A percentile compares a stretch with the other conserved stretches of the same genome.
Evolutionary conservation across 2,888 invertebrate species (phyloP).

Genomic region (Scaptomyza polygonia): DNA sequence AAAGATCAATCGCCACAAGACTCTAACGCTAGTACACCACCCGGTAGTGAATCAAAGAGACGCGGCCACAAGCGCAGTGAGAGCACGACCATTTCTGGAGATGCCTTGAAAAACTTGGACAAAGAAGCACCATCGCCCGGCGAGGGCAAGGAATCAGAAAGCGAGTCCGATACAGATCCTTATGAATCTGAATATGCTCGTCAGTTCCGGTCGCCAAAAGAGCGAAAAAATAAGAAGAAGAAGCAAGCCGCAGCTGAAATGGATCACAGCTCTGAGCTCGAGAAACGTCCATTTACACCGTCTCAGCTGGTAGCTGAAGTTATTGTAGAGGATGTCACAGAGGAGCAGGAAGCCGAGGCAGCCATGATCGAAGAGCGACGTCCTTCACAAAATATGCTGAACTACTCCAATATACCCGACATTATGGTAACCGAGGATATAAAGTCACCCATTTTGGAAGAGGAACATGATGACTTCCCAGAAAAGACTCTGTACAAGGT

Average conservation of each 20-base stretch:
- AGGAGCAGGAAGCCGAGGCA: conserved; percentile 83
- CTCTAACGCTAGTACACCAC: conserved; percentile 65
- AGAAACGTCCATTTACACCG: conserved; percentile 83
- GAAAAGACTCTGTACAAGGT: conserved; percentile 82
- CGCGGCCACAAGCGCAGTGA: conserved; percentile 86
- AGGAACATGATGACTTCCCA: conserved; percentile 81
- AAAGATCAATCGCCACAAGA: conserved; percentile 76
- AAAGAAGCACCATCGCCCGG: conserved; percentile 69
- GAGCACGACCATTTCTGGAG: conserved; percentile 84
- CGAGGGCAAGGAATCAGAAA: conserved; percentile 84
- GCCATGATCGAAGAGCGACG: conserved; percentile 73
- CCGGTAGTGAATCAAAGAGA: conserved; percentile 75
- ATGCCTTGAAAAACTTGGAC: conserved; percentile 74
- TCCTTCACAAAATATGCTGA: conserved; percentile 83
- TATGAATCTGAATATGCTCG: conserved; percentile 85
- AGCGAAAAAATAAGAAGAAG: conserved; percentile 81
- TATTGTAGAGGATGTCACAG: conserved; percentile 83
- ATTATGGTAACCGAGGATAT: conserved; percentile 84
- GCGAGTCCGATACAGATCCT: conserved; percentile 85
- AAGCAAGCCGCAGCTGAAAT: conserved; percentile 82
- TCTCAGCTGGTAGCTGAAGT: conserved; percentile 83
- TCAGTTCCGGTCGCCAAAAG: conserved; percentile 83
- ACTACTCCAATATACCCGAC: conserved; percentile 84
- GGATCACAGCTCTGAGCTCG: conserved; percentile 81
- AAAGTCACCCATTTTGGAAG: conserved; percentile 75